Evolutionary conservation across 2,113 vertebrate genomes (phyloP).

Genomic region (Prionailurus bengalensis): DNA sequence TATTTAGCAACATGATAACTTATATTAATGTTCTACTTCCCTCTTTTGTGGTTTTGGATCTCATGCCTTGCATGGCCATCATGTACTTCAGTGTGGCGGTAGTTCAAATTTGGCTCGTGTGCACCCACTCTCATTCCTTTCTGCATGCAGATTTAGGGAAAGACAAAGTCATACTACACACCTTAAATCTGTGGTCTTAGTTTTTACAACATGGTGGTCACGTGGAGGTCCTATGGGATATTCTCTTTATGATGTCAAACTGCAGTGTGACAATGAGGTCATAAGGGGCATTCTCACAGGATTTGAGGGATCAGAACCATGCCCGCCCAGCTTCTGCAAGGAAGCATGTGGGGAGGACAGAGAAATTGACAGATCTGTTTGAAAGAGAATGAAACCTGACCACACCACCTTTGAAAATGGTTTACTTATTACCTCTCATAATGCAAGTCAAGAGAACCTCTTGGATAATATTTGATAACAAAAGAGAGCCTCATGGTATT

Average conservation of each 20-base stretch:
- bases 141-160: not conserved
- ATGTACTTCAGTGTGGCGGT: not conserved
- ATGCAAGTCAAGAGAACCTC: not conserved
- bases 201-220: slow-evolving; percentile 64
- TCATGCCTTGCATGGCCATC: slow-evolving; percentile 49
- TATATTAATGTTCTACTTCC: slow-evolving; percentile 58
- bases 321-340: not conserved
- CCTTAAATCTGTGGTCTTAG: slow-evolving; percentile 46
- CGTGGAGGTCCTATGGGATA: not conserved
- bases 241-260: slow-evolving; percentile 65
- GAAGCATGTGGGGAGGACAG: not conserved
- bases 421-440: not conserved
- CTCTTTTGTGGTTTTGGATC: slow-evolving; percentile 60
- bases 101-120: not conserved
- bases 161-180: slow-evolving; percentile 60
- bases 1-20: not conserved
- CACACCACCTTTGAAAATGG: not conserved
- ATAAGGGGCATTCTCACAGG: not conserved
- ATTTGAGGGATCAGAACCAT: not conserved
- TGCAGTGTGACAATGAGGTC: slow-evolving; percentile 56
- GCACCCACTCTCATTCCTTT: slow-evolving; percentile 23
- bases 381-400: not conserved
- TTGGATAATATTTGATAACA: not conserved
- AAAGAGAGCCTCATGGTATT: not conserved
- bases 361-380: not conserved